A percentile compares a stretch with the other conserved stretches of the same genome.
phyloP scores from a whole-genome alignment of 2,113 vertebrate genomes.

The Aspidoscelis tigris region DNA sequence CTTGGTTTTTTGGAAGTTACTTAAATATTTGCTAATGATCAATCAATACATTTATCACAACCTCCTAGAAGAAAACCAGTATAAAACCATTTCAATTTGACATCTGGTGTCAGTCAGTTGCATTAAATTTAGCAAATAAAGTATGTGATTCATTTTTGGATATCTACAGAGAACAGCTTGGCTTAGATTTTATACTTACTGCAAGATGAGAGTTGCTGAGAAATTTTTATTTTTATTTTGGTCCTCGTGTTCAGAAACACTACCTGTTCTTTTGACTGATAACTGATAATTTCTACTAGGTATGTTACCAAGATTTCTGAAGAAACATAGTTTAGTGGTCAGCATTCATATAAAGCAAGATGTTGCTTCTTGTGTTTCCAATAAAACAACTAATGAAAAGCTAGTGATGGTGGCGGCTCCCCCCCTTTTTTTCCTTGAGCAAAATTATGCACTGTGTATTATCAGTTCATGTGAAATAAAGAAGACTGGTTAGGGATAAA shows the following conservation, averaged over 20 bases:
- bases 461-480: not conserved
- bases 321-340: slow-evolving; percentile 42
- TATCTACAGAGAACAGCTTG: slow-evolving; percentile 6
- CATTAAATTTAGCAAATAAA: not conserved
- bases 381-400: slow-evolving; percentile 32
- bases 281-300: slow-evolving; percentile 11
- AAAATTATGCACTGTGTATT: not conserved
- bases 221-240: slow-evolving; percentile 9
- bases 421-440: not conserved
- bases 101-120: slow-evolving; percentile 16
- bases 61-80: not conserved
- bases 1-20: not conserved
- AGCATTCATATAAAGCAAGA: slow-evolving; percentile 29
- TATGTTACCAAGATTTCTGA: slow-evolving; percentile 21
- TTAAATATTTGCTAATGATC: not conserved
- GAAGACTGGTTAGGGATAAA: not conserved
- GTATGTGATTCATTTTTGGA: slow-evolving; percentile 13
- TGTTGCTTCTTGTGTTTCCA: slow-evolving; percentile 33
- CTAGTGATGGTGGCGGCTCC: not conserved
- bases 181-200: slow-evolving; percentile 27
- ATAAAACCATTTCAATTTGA: slow-evolving; percentile 7
- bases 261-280: slow-evolving; percentile 34
- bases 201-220: slow-evolving; percentile 30
- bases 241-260: slow-evolving; percentile 38
- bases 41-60: not conserved